phyloP scores from a whole-genome alignment of 1,140 invertebrate species.

The Ceratina australensis region DNA sequence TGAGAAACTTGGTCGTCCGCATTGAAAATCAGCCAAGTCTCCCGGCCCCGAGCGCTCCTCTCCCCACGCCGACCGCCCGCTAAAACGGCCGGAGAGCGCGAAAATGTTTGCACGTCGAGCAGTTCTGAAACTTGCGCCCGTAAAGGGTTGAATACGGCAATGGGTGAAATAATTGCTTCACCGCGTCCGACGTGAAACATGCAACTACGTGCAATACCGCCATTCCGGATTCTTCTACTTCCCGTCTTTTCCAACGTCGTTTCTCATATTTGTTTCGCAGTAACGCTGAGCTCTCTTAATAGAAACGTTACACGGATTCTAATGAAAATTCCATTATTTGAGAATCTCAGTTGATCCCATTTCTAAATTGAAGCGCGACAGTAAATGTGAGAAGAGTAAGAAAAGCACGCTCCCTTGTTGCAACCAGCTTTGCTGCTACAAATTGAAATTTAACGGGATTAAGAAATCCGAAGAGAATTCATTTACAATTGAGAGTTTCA shows the following conservation, averaged over 20 bases:
- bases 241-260: background rate
- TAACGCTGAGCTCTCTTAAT: no score
- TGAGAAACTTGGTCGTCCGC: background rate
- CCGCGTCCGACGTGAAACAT: background rate
- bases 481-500: no score
- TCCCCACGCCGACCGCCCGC: background rate
- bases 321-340: constrained; percentile 52
- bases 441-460: no score
- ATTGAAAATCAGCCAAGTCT: background rate
- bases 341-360: no score
- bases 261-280: background rate
- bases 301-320: constrained; percentile 32
- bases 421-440: no score
- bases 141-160: background rate
- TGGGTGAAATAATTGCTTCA: constrained; percentile 4
- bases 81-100: no score
- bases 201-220: background rate
- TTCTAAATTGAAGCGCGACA: no score
- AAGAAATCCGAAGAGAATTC: no score
- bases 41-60: background rate
- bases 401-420: no score
- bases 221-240: constrained; percentile 1
- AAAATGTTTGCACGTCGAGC: constrained; percentile 22
- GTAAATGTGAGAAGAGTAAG: no score
- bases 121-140: constrained; percentile 2